Evolutionary conservation across 2,113 vertebrate species (phyloP).

Genomic region (Mobula birostris): DNA sequence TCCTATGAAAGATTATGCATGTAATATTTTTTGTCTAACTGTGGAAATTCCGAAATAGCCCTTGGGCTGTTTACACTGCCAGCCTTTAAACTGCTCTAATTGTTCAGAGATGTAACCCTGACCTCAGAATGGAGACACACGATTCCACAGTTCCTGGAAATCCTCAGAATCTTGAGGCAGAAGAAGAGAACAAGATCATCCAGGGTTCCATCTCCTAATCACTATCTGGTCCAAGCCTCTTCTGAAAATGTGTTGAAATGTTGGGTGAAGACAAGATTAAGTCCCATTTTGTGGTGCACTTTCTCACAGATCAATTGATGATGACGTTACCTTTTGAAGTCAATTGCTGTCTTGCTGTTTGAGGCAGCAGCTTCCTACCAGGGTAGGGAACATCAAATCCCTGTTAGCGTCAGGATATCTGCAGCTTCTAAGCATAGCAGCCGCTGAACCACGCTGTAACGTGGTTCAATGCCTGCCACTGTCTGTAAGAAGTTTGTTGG

Average conservation of each 20-base stretch:
- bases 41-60: no score
- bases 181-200: no score
- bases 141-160: no score
- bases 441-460: no score
- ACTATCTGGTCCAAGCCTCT: neutral
- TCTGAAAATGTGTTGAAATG: neutral
- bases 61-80: neutral
- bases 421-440: neutral
- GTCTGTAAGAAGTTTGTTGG: no score
- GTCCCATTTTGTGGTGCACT: neutral
- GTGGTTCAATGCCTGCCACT: no score
- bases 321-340: neutral
- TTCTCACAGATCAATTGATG: neutral
- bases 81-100: neutral
- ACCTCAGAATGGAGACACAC: neutral
- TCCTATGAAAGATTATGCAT: no score
- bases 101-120: neutral
- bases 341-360: neutral
- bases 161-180: neutral
- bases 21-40: no score
- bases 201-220: neutral
- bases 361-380: no score
- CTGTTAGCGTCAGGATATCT: neutral
- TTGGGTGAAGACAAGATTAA: neutral
- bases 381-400: neutral